phyloP scores from a whole-genome alignment of 2,797 vertebrate genomes.

The Nannoperca obscura region DNA sequence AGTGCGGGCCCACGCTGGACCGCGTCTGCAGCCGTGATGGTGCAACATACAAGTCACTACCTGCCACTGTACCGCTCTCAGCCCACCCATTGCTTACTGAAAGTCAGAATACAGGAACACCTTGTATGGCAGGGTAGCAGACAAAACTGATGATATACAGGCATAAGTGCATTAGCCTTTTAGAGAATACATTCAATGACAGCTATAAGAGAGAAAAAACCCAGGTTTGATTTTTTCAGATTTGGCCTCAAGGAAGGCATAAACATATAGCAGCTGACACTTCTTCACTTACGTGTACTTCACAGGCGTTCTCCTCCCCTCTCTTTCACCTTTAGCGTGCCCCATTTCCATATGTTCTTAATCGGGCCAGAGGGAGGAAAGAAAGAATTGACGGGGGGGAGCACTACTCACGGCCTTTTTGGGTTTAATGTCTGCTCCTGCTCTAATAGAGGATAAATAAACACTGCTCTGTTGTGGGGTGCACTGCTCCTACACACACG shows the following conservation, averaged over 20 bases:
- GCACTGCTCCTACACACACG: slow-evolving; percentile 61
- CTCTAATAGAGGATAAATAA: slow-evolving; percentile 88
- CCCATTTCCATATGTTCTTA: slow-evolving; percentile 79
- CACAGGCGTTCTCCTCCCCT: slow-evolving; percentile 47
- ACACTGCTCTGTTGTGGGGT: slow-evolving; percentile 75
- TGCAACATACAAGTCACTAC: slow-evolving; percentile 46
- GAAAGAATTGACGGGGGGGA: slow-evolving; percentile 28
- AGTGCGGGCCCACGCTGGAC: slow-evolving; percentile 9
- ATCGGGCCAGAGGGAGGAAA: slow-evolving; percentile 67
- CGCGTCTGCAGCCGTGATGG: slow-evolving; percentile 25
- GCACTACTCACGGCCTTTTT: slow-evolving; percentile 73
- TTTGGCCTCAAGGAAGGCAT: slow-evolving; percentile 32
- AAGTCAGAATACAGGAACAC: slow-evolving; percentile 41
- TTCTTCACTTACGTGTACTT: slow-evolving; percentile 42
- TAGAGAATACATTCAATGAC: slow-evolving; percentile 30
- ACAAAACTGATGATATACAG: slow-evolving; percentile 39
- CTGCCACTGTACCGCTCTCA: slow-evolving; percentile 45
- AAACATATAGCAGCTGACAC: slow-evolving; percentile 45
- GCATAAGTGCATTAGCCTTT: slow-evolving; percentile 25
- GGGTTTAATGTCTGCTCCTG: slow-evolving; percentile 82
- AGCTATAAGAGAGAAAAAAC: slow-evolving; percentile 37
- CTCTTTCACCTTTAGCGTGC: slow-evolving; percentile 70
- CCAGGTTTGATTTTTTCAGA: slow-evolving; percentile 3
- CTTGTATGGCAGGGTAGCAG: slow-evolving; percentile 30
- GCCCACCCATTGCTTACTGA: slow-evolving; percentile 46